Conservation (phyloP, 2,113 vertebrate genomes). For the Chinchilla lanigera region DNA sequence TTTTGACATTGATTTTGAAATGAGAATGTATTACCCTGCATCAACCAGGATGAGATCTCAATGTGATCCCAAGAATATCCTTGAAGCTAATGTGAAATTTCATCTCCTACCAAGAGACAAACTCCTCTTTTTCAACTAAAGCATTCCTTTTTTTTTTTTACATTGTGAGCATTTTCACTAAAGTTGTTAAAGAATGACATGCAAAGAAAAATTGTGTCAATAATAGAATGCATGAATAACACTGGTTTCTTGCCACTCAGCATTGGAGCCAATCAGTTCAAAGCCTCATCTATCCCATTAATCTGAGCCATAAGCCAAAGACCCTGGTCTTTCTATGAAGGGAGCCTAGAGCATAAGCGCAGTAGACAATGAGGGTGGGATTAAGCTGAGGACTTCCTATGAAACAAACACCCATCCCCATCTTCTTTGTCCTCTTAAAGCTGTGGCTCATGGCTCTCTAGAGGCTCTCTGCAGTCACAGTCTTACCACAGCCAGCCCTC, state of each 20-base stretch:
- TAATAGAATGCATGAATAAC: not conserved
- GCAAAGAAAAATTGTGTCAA: not conserved
- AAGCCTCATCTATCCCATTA: not conserved
- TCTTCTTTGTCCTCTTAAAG: not conserved
- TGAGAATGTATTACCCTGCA: not conserved
- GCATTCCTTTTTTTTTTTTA: no score
- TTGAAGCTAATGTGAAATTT: not conserved
- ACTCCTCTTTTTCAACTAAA: not conserved
- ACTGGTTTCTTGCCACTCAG: not conserved
- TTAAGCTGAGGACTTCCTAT: fast-evolving
- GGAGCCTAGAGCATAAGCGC: no score
- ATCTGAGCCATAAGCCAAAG: fast-evolving
- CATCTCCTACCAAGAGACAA: not conserved
- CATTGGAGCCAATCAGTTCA: fast-evolving
- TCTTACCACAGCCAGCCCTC: not conserved
- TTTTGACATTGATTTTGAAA: not conserved
- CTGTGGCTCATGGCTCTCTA: not conserved
- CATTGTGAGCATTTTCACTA: not conserved
- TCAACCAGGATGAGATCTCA: not conserved
- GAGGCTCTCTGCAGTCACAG: not conserved
- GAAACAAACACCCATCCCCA: fast-evolving
- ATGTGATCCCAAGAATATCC: not conserved
- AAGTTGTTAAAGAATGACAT: not conserved
- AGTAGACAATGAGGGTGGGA: not conserved
- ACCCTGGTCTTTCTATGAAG: fast-evolving